phyloP scores from a whole-genome alignment of 2,888 invertebrate genomes.

The Oeneis ivallda region DNA sequence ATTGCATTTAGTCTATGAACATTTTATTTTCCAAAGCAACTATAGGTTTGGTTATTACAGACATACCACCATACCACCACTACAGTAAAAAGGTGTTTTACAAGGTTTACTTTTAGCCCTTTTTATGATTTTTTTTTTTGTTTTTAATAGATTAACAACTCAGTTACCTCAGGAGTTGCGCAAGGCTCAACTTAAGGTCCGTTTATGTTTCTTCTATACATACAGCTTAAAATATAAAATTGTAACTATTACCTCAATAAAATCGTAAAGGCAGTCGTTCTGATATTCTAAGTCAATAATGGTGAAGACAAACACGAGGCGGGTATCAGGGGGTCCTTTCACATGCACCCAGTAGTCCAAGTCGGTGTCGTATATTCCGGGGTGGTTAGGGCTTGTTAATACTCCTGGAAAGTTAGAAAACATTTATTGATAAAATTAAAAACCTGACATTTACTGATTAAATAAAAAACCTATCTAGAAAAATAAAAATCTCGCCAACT shows the following conservation, averaged over 20 bases:
- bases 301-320: slow-evolving; percentile 86
- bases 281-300: slow-evolving; percentile 88
- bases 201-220: neutral
- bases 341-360: slow-evolving; percentile 87
- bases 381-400: slow-evolving; percentile 87
- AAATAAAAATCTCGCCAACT: too few species aligned
- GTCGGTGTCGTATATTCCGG: slow-evolving; percentile 86
- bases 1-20: neutral
- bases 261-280: slow-evolving; percentile 90
- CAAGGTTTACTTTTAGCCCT: neutral
- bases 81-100: neutral
- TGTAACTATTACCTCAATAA: slow-evolving; percentile 82
- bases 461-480: too few species aligned
- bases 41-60: too few species aligned
- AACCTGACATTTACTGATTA: neutral
- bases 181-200: neutral
- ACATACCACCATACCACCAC: too few species aligned
- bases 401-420: slow-evolving; percentile 70
- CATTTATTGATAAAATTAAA: neutral
- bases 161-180: neutral
- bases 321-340: slow-evolving; percentile 83
- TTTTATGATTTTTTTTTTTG: neutral
- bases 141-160: neutral
- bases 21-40: neutral
- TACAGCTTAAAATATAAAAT: neutral